These are phyloP conservation scores for Sarcophaga peregrina DNA, from an alignment of 1,140 invertebrate genomes.

Conservation along the genomic window DNA sequence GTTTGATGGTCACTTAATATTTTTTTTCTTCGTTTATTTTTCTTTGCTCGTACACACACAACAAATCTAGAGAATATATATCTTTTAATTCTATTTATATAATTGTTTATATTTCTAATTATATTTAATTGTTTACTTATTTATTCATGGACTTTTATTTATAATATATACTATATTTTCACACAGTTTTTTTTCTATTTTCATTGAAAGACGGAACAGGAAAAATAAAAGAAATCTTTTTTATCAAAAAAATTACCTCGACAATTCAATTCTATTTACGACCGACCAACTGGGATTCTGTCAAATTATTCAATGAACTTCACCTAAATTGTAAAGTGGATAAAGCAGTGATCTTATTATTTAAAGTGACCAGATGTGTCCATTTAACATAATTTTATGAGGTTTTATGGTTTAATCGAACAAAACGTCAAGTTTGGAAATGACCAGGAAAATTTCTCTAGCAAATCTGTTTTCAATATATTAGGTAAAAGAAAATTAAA, in stretches of 20 bases:
- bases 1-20: not conserved
- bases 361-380: not conserved
- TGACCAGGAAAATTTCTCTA: too few species aligned
- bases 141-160: conserved; percentile 30
- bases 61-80: not conserved
- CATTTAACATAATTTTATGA: too few species aligned
- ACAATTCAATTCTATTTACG: conserved; percentile 14
- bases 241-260: conserved; percentile 1
- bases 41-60: not conserved
- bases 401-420: too few species aligned
- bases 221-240: not conserved
- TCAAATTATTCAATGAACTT: not conserved
- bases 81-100: conserved; percentile 10
- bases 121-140: not conserved
- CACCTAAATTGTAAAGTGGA: not conserved
- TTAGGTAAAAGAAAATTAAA: too few species aligned
- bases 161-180: conserved; percentile 1
- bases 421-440: too few species aligned
- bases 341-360: not conserved
- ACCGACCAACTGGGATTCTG: not conserved
- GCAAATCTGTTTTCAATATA: too few species aligned
- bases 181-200: not conserved
- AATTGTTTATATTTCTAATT: not conserved
- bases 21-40: not conserved
- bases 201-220: not conserved